A percentile compares a stretch with the other conserved stretches of the same genome.
Conservation (phyloP, 92 coral and sea anemone species). For the Epizoanthus illoricatus region DNA sequence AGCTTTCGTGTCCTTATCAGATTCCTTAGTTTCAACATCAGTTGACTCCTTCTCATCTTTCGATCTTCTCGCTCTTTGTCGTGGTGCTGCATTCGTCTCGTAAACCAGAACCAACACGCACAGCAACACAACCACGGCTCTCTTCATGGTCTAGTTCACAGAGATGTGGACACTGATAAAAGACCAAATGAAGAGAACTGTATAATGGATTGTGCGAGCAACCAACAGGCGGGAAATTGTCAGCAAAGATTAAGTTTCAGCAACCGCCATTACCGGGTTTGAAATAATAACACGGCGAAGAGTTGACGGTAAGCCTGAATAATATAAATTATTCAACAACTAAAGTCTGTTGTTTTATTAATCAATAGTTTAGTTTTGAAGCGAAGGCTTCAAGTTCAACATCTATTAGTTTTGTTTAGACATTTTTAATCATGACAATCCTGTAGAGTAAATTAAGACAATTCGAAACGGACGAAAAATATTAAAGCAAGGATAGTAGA, state of each 20-base stretch:
- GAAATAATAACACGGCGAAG: background rate
- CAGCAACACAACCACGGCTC: background rate
- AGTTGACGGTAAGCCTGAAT: background rate
- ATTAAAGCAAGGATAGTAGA: background rate
- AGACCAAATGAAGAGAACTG: constrained; percentile 1
- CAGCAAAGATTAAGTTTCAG: constrained; percentile 10
- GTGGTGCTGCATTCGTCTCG: constrained; percentile 26
- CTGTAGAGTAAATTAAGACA: background rate
- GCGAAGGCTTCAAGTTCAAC: constrained; percentile 22
- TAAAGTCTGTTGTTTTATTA: constrained; percentile 25
- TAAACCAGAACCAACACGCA: constrained; percentile 15
- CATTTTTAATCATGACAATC: background rate
- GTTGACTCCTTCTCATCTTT: constrained; percentile 5
- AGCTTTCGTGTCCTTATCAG: background rate
- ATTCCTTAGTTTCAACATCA: background rate
- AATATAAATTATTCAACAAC: constrained; percentile 23
- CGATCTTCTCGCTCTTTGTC: constrained; percentile 20
- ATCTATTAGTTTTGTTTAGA: constrained; percentile 21
- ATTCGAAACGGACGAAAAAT: background rate
- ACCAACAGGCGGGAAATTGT: constrained; percentile 27
- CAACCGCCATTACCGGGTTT: constrained; percentile 23
- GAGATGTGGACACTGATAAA: constrained; percentile 7
- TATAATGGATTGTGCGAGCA: background rate
- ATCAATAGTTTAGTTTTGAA: constrained; percentile 18
- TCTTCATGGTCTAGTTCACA: constrained; percentile 19